Percentiles rank a stretch among this genome's conserved stretches.
phyloP scores from a whole-genome alignment of 2,113 vertebrate species.

The Chaetorhynchus papuensis region DNA sequence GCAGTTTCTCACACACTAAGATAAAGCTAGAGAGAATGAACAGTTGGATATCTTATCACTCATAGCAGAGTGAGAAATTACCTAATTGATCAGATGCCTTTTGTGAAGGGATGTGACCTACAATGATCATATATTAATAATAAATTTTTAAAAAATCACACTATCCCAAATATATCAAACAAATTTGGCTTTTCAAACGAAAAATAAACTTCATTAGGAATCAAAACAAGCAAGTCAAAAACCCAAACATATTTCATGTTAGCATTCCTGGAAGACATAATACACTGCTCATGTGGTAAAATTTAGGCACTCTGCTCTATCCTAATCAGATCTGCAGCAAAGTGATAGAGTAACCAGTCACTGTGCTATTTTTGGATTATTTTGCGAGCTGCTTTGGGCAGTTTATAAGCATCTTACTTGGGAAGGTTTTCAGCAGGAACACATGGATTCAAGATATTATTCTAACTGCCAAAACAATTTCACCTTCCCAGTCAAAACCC shows the following conservation, averaged over 20 bases:
- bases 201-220: not conserved
- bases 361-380: conserved; percentile 45
- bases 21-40: not conserved
- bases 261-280: not conserved
- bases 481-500: not conserved
- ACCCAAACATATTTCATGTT: not conserved
- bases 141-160: not conserved
- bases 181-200: not conserved
- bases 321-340: conserved; percentile 34
- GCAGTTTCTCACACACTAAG: not conserved
- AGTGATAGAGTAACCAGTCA: conserved; percentile 38
- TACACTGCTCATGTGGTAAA: not conserved
- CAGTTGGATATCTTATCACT: not conserved
- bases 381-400: conserved; percentile 5
- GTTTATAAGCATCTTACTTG: conserved; percentile 49
- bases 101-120: not conserved
- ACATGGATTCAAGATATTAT: not conserved
- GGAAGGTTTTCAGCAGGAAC: conserved; percentile 2
- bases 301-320: not conserved
- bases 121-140: not conserved
- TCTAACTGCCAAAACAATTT: not conserved
- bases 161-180: not conserved
- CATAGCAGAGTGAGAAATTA: not conserved
- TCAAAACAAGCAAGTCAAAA: not conserved
- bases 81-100: not conserved